Conservation (phyloP, 2,797 vertebrate species). For the Paramormyrops hopkinsi region DNA sequence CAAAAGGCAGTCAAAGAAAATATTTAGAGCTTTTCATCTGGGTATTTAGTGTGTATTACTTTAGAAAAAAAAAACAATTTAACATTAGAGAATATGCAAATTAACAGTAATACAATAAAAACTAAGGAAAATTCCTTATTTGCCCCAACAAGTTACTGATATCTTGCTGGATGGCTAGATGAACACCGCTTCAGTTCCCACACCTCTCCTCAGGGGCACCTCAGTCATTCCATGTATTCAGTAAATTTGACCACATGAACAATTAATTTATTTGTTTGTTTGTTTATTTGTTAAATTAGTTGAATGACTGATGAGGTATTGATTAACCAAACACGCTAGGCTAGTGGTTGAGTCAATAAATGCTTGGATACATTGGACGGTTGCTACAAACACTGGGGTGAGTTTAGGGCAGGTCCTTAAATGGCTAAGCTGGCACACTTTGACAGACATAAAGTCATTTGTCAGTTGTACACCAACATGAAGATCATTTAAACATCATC, state of each 20-base stretch:
- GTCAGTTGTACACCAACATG: neutral
- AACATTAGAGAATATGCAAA: neutral
- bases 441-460: neutral
- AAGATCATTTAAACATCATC: neutral
- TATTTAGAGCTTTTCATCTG: neutral
- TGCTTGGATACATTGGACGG: neutral
- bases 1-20: neutral
- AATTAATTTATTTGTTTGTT: too few relatives aligned
- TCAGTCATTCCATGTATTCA: neutral
- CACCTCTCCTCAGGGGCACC: neutral
- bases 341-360: neutral
- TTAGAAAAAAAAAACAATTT: neutral
- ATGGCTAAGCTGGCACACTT: neutral
- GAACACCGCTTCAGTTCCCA: neutral
- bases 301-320: neutral
- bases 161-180: too few relatives aligned
- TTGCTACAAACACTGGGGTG: neutral
- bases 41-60: neutral
- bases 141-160: neutral
- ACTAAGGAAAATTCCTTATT: neutral
- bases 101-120: neutral
- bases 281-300: neutral
- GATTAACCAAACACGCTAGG: neutral
- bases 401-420: neutral
- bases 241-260: neutral